Conservation (phyloP, 1,140 invertebrate genomes). For the Apocrypta bakeri region DNA sequence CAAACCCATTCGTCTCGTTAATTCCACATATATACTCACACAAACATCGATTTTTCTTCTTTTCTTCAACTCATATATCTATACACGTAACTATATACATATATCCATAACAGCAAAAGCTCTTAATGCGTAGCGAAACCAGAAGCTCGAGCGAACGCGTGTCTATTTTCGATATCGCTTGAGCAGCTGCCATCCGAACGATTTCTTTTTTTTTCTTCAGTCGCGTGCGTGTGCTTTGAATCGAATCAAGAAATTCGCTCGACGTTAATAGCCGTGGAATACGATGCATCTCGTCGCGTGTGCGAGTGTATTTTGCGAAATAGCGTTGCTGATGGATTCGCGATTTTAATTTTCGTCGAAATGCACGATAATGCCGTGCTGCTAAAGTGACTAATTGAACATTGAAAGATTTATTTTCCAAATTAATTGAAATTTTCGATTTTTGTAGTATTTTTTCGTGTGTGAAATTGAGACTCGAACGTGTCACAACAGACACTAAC, state of each 20-base stretch:
- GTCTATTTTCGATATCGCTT: not conserved
- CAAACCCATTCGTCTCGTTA: not conserved
- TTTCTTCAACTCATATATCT: too few species aligned
- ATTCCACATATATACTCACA: not conserved
- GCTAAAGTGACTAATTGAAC: too few species aligned
- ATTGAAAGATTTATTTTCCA: too few species aligned
- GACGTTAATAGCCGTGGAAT: not conserved
- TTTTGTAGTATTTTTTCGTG: too few species aligned
- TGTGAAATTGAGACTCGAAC: too few species aligned
- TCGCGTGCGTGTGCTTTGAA: not conserved
- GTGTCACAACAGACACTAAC: too few species aligned
- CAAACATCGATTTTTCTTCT: not conserved
- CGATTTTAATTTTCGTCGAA: too few species aligned
- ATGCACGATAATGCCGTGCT: too few species aligned
- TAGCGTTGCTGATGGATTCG: too few species aligned
- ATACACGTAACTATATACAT: not conserved
- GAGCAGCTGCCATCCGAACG: too few species aligned
- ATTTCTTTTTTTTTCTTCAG: not conserved
- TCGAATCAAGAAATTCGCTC: not conserved
- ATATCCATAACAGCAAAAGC: not conserved
- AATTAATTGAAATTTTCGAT: too few species aligned
- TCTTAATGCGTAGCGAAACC: not conserved
- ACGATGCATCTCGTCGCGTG: not conserved
- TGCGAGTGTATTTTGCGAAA: not conserved
- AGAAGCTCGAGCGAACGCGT: not conserved